Percentiles rank a stretch among this genome's conserved stretches.
phyloP scores from a whole-genome alignment of 2,888 invertebrate species.

The Plemyria rubiginata region DNA sequence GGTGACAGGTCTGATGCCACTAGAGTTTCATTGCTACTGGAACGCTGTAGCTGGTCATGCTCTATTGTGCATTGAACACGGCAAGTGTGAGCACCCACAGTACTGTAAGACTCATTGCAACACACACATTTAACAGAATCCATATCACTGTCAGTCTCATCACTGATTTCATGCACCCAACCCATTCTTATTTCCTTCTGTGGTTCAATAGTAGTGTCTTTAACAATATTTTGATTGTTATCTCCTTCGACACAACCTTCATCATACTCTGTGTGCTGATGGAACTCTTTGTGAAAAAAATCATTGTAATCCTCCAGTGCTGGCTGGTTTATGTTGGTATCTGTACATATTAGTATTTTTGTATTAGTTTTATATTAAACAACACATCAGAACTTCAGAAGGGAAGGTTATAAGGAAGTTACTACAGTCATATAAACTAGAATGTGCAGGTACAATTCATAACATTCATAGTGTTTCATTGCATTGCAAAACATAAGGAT shows the following conservation, averaged over 20 bases:
- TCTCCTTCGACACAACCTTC: constrained; percentile 65
- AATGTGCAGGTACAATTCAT: too few relatives aligned
- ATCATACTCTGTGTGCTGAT: constrained; percentile 66
- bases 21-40: constrained; percentile 76
- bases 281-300: constrained; percentile 72
- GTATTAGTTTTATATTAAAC: too few relatives aligned
- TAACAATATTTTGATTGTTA: constrained; percentile 69
- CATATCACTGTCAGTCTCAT: constrained; percentile 79
- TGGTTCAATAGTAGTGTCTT: constrained; percentile 53
- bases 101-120: constrained; percentile 72
- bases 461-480: too few relatives aligned
- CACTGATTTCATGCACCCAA: constrained; percentile 65
- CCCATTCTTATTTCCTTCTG: constrained; percentile 34
- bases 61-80: constrained; percentile 76
- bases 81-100: constrained; percentile 70
- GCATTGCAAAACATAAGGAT: too few relatives aligned
- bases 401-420: too few relatives aligned
- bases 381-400: too few relatives aligned
- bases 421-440: too few relatives aligned
- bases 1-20: constrained; percentile 68
- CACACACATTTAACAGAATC: constrained; percentile 78
- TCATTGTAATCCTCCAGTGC: constrained; percentile 65
- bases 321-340: constrained; percentile 63
- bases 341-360: constrained; percentile 43
- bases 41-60: constrained; percentile 65